Evolutionary conservation across 37 sponge, comb jelly and placozoan genomes (phyloP).

Genomic region (Spongia lamella): DNA sequence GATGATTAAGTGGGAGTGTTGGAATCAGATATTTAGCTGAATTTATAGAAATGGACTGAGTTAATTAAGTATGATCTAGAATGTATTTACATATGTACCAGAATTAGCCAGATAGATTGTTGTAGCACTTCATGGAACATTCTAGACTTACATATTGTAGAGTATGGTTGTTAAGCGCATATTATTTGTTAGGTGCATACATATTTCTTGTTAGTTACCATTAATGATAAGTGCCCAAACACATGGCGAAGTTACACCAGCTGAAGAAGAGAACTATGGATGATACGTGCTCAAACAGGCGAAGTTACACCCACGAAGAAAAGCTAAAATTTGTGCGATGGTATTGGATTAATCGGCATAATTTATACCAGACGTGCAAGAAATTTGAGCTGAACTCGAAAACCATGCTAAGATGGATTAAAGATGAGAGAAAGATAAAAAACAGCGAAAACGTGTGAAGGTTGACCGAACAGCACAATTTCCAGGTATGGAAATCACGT

Average conservation of each 20-base stretch:
- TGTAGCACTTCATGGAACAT: too few species aligned
- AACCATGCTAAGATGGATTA: conserved; percentile 20
- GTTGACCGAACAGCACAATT: conserved; percentile 15
- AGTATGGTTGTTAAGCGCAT: too few species aligned
- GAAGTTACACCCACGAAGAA: conserved; percentile 10
- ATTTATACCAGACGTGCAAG: conserved; percentile 31
- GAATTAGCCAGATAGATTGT: too few species aligned
- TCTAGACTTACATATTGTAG: too few species aligned
- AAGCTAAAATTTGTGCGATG: conserved; percentile 14
- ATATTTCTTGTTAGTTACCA: neutral
- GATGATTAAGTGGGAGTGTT: too few species aligned
- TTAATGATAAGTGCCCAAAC: neutral
- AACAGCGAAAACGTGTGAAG: conserved; percentile 18
- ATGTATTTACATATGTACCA: too few species aligned
- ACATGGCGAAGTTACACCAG: too few species aligned
- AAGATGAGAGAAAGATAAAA: conserved; percentile 3
- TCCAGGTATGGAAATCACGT: conserved; percentile 35
- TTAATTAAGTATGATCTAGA: too few species aligned
- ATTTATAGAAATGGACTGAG: too few species aligned
- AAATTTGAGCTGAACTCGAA: conserved; percentile 19
- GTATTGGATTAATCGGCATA: conserved; percentile 16
- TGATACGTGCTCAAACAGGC: neutral
- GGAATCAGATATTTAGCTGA: too few species aligned
- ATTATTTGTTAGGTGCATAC: too few species aligned
- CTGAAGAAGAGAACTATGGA: too few species aligned